Evolutionary conservation across 2,113 vertebrate species (phyloP).

Genomic region (Axis porcinus): DNA sequence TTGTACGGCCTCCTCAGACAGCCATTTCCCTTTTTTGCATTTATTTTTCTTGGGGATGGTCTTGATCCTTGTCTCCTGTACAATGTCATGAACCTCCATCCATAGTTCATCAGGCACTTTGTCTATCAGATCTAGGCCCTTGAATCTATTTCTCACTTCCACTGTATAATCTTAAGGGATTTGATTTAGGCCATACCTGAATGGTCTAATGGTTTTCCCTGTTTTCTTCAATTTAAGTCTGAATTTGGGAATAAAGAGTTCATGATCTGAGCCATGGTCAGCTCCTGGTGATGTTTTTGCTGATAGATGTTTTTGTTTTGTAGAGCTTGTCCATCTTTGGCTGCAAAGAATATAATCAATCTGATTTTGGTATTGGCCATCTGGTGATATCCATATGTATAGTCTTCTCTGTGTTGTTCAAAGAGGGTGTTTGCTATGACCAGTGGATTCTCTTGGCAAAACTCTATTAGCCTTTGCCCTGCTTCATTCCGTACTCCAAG

Average conservation of each 20-base stretch:
- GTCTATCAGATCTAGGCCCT: too few species aligned
- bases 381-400: neutral
- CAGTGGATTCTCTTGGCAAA: neutral
- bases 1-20: too few species aligned
- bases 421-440: neutral
- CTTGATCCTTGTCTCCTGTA: too few species aligned
- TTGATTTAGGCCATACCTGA: neutral
- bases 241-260: neutral
- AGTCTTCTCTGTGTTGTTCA: neutral
- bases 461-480: neutral
- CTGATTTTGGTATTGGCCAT: neutral
- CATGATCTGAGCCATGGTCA: neutral
- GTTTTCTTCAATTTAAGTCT: neutral
- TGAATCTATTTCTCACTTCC: too few species aligned
- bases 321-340: neutral
- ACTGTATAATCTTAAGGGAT: too few species aligned
- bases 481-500: neutral
- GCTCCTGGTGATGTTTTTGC: neutral
- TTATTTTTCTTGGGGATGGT: too few species aligned
- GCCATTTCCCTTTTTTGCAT: too few species aligned
- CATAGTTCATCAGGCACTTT: too few species aligned
- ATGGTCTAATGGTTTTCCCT: neutral
- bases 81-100: too few species aligned
- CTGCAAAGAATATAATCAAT: neutral
- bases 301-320: neutral